Percentiles rank a stretch among this genome's conserved stretches.
phyloP scores from a whole-genome alignment of 2,113 vertebrate genomes.

The Gavia stellata region DNA sequence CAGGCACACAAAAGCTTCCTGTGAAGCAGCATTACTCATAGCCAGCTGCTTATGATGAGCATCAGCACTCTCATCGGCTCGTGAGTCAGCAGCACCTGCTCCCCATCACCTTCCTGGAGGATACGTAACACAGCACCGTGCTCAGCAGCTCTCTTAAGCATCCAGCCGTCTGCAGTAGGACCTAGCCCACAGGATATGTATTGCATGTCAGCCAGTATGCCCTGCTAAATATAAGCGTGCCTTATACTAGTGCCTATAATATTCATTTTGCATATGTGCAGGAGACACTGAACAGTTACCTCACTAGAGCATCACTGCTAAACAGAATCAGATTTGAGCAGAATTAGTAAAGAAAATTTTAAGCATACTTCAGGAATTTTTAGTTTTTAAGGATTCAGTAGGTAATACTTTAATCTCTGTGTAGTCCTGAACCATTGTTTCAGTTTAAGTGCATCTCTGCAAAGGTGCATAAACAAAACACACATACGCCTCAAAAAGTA shows the following conservation, averaged over 20 bases:
- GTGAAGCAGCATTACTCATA: not conserved
- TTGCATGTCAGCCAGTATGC: not conserved
- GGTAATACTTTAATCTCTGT: not conserved
- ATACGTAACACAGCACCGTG: not conserved
- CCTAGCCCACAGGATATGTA: not conserved
- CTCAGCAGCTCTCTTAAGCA: not conserved
- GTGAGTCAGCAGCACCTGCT: conserved; percentile 60
- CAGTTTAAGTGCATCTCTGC: not conserved
- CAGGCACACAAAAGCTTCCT: not conserved
- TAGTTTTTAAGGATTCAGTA: not conserved
- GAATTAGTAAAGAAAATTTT: not conserved
- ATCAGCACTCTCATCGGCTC: not conserved
- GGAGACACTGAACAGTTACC: not conserved
- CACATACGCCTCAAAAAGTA: accelerated
- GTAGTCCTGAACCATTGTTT: not conserved
- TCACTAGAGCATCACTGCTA: accelerated
- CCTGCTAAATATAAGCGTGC: not conserved
- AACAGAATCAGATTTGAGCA: not conserved
- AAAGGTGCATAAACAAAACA: not conserved
- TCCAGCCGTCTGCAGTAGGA: not conserved
- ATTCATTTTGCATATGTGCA: not conserved
- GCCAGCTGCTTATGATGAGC: conserved; percentile 33
- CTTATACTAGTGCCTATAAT: not conserved
- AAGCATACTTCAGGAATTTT: not conserved
- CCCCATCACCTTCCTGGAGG: conserved; percentile 21